Evolutionary conservation across 1,140 invertebrate species (phyloP), one percentile per base, ranked within the genome.

Genomic region (Pseudomyrmex sp.): DNA sequence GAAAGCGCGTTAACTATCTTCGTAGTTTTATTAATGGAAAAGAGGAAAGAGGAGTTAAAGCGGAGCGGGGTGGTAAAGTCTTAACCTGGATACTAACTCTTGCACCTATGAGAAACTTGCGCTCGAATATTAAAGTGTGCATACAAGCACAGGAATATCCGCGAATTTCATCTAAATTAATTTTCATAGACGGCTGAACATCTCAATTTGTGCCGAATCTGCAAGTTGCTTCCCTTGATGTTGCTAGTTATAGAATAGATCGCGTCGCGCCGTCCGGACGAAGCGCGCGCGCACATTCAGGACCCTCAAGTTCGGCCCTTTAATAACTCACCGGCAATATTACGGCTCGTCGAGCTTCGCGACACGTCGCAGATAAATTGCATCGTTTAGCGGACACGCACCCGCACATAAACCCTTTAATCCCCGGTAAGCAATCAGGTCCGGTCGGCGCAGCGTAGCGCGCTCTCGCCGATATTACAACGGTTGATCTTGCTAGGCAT

Each of bases 281-380:
- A 15, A 15, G 54, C 48, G 52, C 13, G 35, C 35, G 35, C 35
- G 35, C 35, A 35, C 35, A 7, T 20, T 23, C 20, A 54, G 76
- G 70, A 63, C 85, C 62, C 62, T 73, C 54, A 86, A 86, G 82
- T 80, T 86, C 50, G 74, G 75, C 48, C 85, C 75, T 86, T 86
- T 86, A 86, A 86, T 86, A 86, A 85, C 83, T 85, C 75, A 82
- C 84, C 75, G 56, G 85, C 85, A 82, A 86, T 86, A 86, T 86
- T 86, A 85, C 85, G 85, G 68, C 75, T 72, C 74, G 83, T 70
- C 83, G 59, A 82, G 62, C 83, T 65, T 68, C 83, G 75, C 83
- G 68, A 85, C 85, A 85, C 83, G 82, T 65, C 65, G 83, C 83
- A 74, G 85, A 86, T 86, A 86, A 85, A 86, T 86, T 85, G 85